Evolutionary conservation across 2,113 vertebrate genomes (phyloP).

Genomic region (Columba janthina): DNA sequence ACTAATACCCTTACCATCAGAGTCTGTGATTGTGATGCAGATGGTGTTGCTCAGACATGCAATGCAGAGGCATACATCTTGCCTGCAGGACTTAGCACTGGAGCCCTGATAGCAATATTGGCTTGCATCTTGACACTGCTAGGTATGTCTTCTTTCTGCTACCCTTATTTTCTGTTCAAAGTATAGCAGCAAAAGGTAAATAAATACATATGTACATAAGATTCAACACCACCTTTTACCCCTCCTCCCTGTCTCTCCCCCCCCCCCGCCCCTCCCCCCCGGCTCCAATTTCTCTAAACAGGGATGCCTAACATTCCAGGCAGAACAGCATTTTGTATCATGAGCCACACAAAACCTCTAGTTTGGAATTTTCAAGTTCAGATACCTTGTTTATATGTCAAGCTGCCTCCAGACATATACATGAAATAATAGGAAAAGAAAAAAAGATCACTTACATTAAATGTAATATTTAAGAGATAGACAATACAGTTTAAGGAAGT

Average conservation of each 20-base stretch:
- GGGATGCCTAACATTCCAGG: not conserved
- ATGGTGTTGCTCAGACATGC: conserved; percentile 88
- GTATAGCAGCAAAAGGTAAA: not conserved
- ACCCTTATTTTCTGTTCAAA: not conserved
- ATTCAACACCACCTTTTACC: not conserved
- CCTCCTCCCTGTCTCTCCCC: too few relatives aligned
- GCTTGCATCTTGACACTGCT: conserved; percentile 92
- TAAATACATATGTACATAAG: not conserved
- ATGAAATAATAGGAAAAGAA: not conserved
- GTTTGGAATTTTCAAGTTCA: not conserved
- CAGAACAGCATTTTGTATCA: not conserved
- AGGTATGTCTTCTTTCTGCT: conserved; percentile 76
- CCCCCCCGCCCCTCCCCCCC: rapidly evolving
- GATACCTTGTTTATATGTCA: not conserved
- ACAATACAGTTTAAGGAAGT: not conserved
- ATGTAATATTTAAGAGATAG: not conserved
- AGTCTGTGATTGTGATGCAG: conserved; percentile 89
- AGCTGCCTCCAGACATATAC: not conserved
- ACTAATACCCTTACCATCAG: conserved; percentile 93
- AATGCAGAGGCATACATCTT: conserved; percentile 89
- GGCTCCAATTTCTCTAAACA: not conserved
- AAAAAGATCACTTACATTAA: not conserved
- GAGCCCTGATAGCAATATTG: conserved; percentile 91
- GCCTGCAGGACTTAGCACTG: conserved; percentile 91
- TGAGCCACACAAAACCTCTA: not conserved